Evolutionary conservation across 2,888 invertebrate genomes (phyloP).

Genomic region (Alitta virens): DNA sequence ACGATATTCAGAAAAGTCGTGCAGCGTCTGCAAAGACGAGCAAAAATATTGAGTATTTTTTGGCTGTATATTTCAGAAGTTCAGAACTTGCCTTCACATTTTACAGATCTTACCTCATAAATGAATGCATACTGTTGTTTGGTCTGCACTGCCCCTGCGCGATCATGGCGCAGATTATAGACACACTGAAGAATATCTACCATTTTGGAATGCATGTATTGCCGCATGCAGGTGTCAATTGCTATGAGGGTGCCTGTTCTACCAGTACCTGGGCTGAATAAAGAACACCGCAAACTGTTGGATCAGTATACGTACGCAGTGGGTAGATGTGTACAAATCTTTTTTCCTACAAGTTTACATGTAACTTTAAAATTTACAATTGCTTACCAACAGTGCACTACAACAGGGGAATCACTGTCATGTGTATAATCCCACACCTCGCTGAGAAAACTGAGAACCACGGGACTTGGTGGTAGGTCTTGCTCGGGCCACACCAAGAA

Average conservation of each 20-base stretch:
- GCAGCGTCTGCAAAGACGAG: no score
- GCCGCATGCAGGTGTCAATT: slow-evolving; percentile 82
- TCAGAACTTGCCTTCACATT: no score
- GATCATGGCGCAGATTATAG: slow-evolving; percentile 77
- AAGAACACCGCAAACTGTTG: no score
- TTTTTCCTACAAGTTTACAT: no score
- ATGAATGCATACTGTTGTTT: slow-evolving; percentile 89
- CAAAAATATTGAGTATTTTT: no score
- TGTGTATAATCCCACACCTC: slow-evolving; percentile 68
- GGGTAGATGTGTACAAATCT: no score
- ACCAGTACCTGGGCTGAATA: slow-evolving; percentile 77
- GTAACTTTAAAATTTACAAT: no score
- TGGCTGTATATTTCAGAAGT: no score
- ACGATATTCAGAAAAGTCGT: no score
- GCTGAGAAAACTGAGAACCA: slow-evolving; percentile 81
- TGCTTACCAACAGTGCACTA: slow-evolving; percentile 57
- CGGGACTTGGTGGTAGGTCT: slow-evolving; percentile 80
- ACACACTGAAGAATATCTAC: slow-evolving; percentile 86
- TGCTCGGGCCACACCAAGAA: slow-evolving; percentile 87
- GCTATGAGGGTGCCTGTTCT: slow-evolving; percentile 83
- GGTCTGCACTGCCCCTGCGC: slow-evolving; percentile 86
- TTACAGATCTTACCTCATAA: slow-evolving; percentile 80
- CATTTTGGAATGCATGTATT: slow-evolving; percentile 75
- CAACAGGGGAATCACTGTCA: slow-evolving; percentile 48
- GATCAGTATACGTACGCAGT: no score